Base-by-base conservation (phyloP, 2,888 invertebrate genomes). In the Cyaniris semiargus region DNA sequence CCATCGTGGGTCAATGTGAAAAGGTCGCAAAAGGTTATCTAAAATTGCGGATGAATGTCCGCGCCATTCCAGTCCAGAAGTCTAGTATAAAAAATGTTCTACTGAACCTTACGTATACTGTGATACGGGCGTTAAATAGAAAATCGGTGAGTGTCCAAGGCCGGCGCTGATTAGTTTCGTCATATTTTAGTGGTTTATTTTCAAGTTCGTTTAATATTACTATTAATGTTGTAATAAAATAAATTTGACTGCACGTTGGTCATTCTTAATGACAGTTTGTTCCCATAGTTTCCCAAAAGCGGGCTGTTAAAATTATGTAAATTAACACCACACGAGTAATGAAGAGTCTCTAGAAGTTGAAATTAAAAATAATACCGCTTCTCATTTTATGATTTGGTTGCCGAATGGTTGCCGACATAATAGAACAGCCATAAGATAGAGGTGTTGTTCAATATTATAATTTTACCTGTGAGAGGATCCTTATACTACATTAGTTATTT, bases 101-200 rank as follows among this genome's bases (percentile, higher is more conserved):
- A 53, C 53, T 53, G 4, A 18, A 53, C 18, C 4, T 53, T 18
- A 53, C 15, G 13, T 18, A 6, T 53, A 18, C 15, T 53, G 18
- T 18, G 44, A 53, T 13, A 53, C 53, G 18, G 78, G 76, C 75
- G 76, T 80, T 53, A 27, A 74, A 79, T 70, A 77, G 72, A 78
- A 66, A 77, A 78, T 78, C 77, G 74, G 74, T 70, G 75, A 78
- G 75, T 60, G 77, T 66, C 76, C 78, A 79, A 80, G 79, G 80
- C 76, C 76, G 27, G 76, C 48, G 23, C 74, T 74, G 74, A 74
- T 48, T 76, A 58, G 72, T 77, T 74, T 76, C 53, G 75, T 71
- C 75, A 77, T 79, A 48, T 70, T 70, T 78, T 31, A 77, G 27
- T 75, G n/a, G 74, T 74, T 74, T 74, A 74, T 74, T 66, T 74